Base-by-base conservation (phyloP, 2,888 invertebrate species). In the Abrostola triplasia region DNA sequence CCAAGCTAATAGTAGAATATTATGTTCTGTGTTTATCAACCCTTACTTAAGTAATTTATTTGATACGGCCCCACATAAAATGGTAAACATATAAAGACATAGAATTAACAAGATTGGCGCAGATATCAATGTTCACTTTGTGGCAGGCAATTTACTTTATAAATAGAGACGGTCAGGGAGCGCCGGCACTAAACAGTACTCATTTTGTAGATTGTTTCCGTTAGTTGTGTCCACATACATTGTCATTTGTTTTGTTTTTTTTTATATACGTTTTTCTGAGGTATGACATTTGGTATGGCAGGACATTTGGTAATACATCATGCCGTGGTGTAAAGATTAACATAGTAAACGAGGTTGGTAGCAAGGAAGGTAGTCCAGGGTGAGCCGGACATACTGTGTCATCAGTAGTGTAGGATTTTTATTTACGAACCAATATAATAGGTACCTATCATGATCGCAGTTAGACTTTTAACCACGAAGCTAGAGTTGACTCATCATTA, bases 101-200 rank as follows among this genome's bases (percentile, higher is more conserved):
- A 81, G 83, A 84, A 87, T 88, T 87, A 87, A 85, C 85, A 76
- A 87, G 88, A 89, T 88, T 86, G 89, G 79, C 84, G 83, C 85
- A 83, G 88, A 88, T 88, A 88, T 88, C 88, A 87, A 81, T 88
- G 88, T 88, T 87, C 87, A 88, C 88, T 84, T 81, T 85, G 87
- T 84, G 88, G 85, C 85, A 84, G 85, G 86, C 90, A 90, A 92
- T 93, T 92, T 91, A 89, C 90, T 91, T 90, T 92, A 91, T 91
- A 92, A 92, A 93, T 92, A 93, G 90, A 88, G 87, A 81, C 84
- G 79, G 80, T 75, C 79, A 82, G 90, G 93, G 93, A 88, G 93
- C 84, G 94, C 86, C 90, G 76, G 83, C 84, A 87, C 84, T 92
- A 90, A 88, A 90, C 90, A 86, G 71, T 88, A 86, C 74, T 88